Conservation (phyloP, 2,113 vertebrate genomes). For the Cariama cristata region DNA sequence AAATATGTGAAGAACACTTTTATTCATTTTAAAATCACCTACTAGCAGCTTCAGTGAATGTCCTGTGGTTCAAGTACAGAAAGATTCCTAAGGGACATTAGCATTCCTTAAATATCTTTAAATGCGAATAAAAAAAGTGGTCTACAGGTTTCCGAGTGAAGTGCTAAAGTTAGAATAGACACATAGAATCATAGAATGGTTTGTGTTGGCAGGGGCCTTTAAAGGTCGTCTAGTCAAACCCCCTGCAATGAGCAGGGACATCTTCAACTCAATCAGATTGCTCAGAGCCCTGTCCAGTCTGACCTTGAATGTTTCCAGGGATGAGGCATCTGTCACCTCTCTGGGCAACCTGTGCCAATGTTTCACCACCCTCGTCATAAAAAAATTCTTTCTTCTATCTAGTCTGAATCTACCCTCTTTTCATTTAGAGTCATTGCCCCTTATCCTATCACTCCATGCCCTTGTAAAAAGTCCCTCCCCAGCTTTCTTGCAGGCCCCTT, state of each 20-base stretch:
- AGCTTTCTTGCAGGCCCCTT: too few species aligned
- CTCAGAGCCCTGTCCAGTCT: too few species aligned
- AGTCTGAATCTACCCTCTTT: too few species aligned
- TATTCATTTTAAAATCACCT: background rate
- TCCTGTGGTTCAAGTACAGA: background rate
- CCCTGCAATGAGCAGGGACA: background rate
- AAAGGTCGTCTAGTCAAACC: background rate
- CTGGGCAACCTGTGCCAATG: too few species aligned
- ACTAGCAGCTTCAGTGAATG: background rate
- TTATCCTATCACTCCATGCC: too few species aligned
- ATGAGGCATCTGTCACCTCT: too few species aligned
- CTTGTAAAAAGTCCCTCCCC: too few species aligned
- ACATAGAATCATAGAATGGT: background rate
- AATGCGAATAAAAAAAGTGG: background rate
- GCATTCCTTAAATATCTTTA: background rate
- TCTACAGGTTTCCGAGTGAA: background rate
- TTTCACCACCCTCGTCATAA: too few species aligned
- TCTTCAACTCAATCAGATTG: background rate
- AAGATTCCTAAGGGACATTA: background rate
- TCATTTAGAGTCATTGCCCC: too few species aligned
- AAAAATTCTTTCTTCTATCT: too few species aligned
- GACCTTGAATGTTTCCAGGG: too few species aligned
- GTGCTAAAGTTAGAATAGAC: background rate
- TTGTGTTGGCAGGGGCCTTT: background rate
- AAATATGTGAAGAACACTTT: background rate